These are phyloP conservation scores for Buathra laborator DNA, from an alignment of 2,888 invertebrate genomes.

Conservation along the genomic window DNA sequence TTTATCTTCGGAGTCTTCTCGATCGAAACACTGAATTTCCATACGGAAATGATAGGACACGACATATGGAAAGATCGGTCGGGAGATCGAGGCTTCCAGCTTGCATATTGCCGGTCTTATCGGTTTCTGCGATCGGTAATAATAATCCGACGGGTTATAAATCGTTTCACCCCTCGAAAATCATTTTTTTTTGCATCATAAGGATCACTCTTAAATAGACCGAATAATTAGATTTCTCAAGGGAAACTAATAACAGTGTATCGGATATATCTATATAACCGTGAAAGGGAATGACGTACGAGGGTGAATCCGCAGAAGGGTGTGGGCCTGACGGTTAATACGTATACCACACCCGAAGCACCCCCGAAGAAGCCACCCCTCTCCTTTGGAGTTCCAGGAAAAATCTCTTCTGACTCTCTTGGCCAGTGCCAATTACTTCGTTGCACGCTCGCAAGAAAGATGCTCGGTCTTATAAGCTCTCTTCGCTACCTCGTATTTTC, in stretches of 20 bases:
- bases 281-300: neutral
- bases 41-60: slow-evolving; percentile 14
- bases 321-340: slow-evolving; percentile 3
- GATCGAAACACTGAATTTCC: slow-evolving; percentile 24
- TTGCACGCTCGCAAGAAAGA: slow-evolving; percentile 35
- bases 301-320: slow-evolving; percentile 6
- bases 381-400: slow-evolving; percentile 22
- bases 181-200: slow-evolving; percentile 26
- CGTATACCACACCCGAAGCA: neutral
- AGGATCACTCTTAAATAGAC: slow-evolving; percentile 53
- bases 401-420: slow-evolving; percentile 50
- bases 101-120: slow-evolving; percentile 38
- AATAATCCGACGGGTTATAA: slow-evolving; percentile 4
- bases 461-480: slow-evolving; percentile 40
- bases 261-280: neutral
- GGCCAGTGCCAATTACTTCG: slow-evolving; percentile 50
- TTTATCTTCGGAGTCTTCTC: neutral
- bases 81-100: slow-evolving; percentile 39
- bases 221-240: slow-evolving; percentile 55
- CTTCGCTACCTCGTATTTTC: slow-evolving; percentile 23
- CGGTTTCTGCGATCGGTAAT: neutral
- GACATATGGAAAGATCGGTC: slow-evolving; percentile 54
- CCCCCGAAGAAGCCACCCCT: neutral
- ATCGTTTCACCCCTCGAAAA: slow-evolving; percentile 2
- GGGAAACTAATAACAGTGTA: slow-evolving; percentile 39